Base-by-base conservation (phyloP, 1,140 invertebrate species). In the Zaprionus lachaisei region DNA sequence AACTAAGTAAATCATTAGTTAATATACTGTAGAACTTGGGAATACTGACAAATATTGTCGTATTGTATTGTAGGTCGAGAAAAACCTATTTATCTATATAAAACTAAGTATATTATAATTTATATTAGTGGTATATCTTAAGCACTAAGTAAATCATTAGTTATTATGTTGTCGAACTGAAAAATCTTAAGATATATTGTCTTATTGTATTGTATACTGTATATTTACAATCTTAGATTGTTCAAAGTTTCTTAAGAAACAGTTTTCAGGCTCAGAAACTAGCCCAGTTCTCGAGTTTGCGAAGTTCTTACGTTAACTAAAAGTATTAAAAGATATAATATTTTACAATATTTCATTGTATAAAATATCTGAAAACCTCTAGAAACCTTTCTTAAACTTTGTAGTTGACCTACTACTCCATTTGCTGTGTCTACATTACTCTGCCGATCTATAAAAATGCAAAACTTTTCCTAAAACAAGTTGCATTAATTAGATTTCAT, bases 11-110 rank as follows among this genome's bases (percentile, higher is more conserved):
- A 49, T 22, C 2, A 44, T 7, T 6, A 2, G 9, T 12, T 4
- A 4, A 1, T 2, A 37, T 15, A 2, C 9, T 47, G 20, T 24
- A 51, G 20, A 51, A 51, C 7, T 44, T 4, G 24, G 24, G 24
- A 24, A 15, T 22, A 1, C 20, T 20, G 20, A 20, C 20, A 20
- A 20, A 20, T 20, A 20, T 20, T 20, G 20, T 20, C 1, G 20
- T 1, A 20, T 20, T 20, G 20, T 20, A 1, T 20, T 1, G 89
- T 91, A 91, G 91, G 83, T 91, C 80, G 49, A 73, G 26, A 49
- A 20, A n/a, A 1, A 70, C 41, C 5, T 56, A 14, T 70, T n/a
- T n/a, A 26, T 44, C 47, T 55, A 24, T 56, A 56, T 56, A 56
- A 5, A 56, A n/a, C 1, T 55, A 44, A 9, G n/a, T 17, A 17